A percentile compares a stretch with the other conserved stretches of the same genome.
phyloP scores from a whole-genome alignment of 1,140 invertebrate species.

The Bombus huntii region DNA sequence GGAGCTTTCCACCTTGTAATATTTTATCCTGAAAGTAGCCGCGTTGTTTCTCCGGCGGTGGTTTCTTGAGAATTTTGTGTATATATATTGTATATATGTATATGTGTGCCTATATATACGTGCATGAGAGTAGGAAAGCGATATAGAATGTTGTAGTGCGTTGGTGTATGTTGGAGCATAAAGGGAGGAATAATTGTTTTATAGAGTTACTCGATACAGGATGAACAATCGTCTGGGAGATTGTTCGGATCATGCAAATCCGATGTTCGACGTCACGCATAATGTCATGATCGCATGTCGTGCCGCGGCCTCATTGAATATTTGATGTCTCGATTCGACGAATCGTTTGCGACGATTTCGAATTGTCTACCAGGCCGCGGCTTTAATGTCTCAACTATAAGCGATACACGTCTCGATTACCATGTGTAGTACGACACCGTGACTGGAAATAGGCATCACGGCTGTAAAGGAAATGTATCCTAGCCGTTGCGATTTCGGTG shows the following conservation, averaged over 20 bases:
- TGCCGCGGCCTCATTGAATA: slow-evolving; percentile 26
- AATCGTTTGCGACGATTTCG: slow-evolving; percentile 61
- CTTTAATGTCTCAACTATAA: slow-evolving; percentile 25
- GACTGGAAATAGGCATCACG: slow-evolving; percentile 10
- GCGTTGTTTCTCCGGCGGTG: background rate
- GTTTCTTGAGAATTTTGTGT: background rate
- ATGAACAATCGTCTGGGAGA: background rate
- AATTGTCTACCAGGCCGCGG: slow-evolving; percentile 29
- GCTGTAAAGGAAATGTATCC: background rate
- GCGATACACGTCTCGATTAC: slow-evolving; percentile 13
- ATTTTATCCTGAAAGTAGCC: background rate
- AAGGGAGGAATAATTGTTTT: background rate
- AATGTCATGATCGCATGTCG: slow-evolving; percentile 12
- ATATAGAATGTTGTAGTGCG: background rate
- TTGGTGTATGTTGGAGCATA: background rate
- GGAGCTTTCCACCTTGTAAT: background rate
- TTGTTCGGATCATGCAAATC: slow-evolving; percentile 18
- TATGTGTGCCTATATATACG: background rate
- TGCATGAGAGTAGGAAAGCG: background rate
- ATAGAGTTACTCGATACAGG: background rate
- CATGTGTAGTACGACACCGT: slow-evolving; percentile 3
- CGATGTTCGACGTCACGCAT: slow-evolving; percentile 9
- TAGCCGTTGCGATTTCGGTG: background rate
- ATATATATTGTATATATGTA: no score
- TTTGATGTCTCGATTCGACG: slow-evolving; percentile 55